Evolutionary conservation across 2,888 invertebrate species (phyloP).

Genomic region (Thereva nobilitata): DNA sequence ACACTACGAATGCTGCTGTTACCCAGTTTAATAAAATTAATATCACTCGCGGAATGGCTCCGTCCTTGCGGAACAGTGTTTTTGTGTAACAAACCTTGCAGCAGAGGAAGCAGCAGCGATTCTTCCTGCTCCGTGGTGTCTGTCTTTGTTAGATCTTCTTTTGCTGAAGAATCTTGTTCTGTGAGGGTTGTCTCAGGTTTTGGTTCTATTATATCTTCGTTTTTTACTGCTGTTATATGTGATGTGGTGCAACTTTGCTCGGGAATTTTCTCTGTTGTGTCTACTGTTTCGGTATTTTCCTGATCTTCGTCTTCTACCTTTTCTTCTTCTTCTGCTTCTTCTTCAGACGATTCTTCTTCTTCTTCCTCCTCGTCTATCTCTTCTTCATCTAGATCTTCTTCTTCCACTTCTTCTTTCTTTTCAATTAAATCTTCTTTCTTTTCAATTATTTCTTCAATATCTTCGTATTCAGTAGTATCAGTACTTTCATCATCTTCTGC

Average conservation of each 20-base stretch:
- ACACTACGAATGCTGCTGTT: conserved; percentile 35
- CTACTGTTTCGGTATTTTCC: conserved; percentile 37
- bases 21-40: conserved; percentile 30
- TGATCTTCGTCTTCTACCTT: conserved; percentile 37
- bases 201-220: not conserved
- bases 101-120: conserved; percentile 72
- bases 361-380: conserved; percentile 32
- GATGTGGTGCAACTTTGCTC: no score
- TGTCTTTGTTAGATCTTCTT: conserved; percentile 30
- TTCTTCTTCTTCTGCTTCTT: conserved; percentile 27
- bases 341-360: conserved; percentile 39
- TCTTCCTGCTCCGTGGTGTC: conserved; percentile 65
- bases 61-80: conserved; percentile 45
- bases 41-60: conserved; percentile 24
- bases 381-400: conserved; percentile 42
- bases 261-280: not conserved
- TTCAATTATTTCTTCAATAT: conserved; percentile 38
- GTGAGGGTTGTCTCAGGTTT: conserved; percentile 33
- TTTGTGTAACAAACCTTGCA: conserved; percentile 67
- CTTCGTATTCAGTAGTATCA: conserved; percentile 32
- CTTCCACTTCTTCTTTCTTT: conserved; percentile 39
- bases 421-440: conserved; percentile 40
- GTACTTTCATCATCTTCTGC: conserved; percentile 5
- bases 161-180: conserved; percentile 19
- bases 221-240: no score